Evolutionary conservation across 2,113 vertebrate genomes (phyloP).

Genomic region (Pleuronectes platessa): DNA sequence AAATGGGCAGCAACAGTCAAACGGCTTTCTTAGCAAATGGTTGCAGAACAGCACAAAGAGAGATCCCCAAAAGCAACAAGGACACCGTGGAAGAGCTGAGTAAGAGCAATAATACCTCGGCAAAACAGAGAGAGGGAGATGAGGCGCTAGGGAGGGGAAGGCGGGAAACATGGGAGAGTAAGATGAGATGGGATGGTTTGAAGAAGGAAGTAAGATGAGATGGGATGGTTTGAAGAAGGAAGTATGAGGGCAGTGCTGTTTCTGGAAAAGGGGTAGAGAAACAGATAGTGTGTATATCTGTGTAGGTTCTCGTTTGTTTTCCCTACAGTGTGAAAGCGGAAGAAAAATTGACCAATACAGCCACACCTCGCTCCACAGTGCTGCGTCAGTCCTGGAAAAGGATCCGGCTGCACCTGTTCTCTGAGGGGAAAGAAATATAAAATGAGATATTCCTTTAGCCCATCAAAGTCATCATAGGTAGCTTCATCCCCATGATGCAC

Average conservation of each 20-base stretch:
- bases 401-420: too few species aligned
- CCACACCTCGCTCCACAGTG: neutral
- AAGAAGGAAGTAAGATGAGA: neutral
- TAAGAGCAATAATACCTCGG: conserved; percentile 1
- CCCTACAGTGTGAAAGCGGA: conserved; percentile 31
- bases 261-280: conserved; percentile 3
- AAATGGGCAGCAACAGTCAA: conserved; percentile 48
- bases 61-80: neutral
- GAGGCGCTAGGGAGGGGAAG: neutral
- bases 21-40: conserved; percentile 48
- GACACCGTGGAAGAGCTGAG: neutral
- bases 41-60: conserved; percentile 37
- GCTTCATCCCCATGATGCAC: too few species aligned
- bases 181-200: neutral
- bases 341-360: conserved; percentile 55
- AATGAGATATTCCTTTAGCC: too few species aligned
- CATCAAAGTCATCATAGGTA: too few species aligned
- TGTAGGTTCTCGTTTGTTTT: conserved; percentile 33
- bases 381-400: too few species aligned
- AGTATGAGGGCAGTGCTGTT: conserved; percentile 4
- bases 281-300: neutral
- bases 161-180: neutral
- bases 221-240: too few species aligned
- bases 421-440: too few species aligned
- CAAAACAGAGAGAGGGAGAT: neutral